phyloP scores from a whole-genome alignment of 2,797 vertebrate genomes.

The Cynopterus sphinx region DNA sequence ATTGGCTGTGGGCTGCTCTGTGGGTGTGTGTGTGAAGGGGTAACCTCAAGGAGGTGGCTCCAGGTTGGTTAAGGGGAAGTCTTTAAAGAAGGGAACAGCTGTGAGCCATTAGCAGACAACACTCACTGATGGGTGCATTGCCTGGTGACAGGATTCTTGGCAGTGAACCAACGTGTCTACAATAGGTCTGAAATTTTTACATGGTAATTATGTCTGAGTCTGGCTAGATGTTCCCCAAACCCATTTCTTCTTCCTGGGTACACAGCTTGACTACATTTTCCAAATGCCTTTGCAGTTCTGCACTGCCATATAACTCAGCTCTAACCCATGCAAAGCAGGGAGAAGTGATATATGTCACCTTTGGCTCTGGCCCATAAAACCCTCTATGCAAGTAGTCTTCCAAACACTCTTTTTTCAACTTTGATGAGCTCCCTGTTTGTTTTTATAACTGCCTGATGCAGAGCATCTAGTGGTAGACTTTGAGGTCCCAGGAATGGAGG shows the following conservation, averaged over 20 bases:
- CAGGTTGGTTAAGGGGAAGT: slow-evolving; percentile 26
- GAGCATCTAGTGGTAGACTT: neutral
- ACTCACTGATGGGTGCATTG: neutral
- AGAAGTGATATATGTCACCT: neutral
- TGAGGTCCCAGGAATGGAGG: neutral
- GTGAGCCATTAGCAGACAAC: neutral
- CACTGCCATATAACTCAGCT: neutral
- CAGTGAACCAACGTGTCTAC: neutral
- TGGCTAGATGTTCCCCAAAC: neutral
- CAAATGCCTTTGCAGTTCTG: neutral
- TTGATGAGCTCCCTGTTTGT: neutral
- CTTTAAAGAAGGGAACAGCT: slow-evolving; percentile 5
- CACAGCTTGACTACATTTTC: slow-evolving; percentile 4
- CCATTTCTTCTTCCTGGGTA: neutral
- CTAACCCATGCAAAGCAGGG: neutral
- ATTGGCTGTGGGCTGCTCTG: neutral
- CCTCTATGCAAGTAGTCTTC: neutral
- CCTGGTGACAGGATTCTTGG: neutral
- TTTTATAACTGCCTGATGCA: neutral
- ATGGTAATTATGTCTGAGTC: slow-evolving; percentile 2
- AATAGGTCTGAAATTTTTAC: slow-evolving; percentile 17
- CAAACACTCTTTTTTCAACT: neutral
- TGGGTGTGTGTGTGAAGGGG: neutral
- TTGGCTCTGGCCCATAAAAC: neutral
- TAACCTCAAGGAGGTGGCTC: neutral